phyloP scores from a whole-genome alignment of 2,888 invertebrate species.

The Cinara cedri region DNA sequence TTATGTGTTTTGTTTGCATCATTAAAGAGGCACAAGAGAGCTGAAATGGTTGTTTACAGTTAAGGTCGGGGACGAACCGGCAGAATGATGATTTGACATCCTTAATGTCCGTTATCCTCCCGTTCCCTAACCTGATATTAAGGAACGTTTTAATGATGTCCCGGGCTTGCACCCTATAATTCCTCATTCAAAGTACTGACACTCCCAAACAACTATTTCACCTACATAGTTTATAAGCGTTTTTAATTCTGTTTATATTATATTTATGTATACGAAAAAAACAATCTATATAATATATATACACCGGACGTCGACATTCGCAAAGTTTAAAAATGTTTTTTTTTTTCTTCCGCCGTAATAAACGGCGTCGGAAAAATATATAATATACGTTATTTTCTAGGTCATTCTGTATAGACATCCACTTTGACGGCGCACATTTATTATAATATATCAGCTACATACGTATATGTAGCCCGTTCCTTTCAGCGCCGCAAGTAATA shows the following conservation, averaged over 20 bases:
- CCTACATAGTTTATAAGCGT: slow-evolving; percentile 47
- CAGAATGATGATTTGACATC: slow-evolving; percentile 55
- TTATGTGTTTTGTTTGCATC: slow-evolving; percentile 53
- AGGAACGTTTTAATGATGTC: slow-evolving; percentile 54
- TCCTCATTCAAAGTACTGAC: slow-evolving; percentile 36
- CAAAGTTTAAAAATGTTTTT: slow-evolving; percentile 3
- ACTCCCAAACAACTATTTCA: slow-evolving; percentile 41
- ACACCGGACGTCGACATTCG: background rate
- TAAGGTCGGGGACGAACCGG: slow-evolving; percentile 54
- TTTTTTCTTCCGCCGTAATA: background rate
- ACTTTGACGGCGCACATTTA: too few species aligned
- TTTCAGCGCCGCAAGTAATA: too few species aligned
- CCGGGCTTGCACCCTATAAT: slow-evolving; percentile 45
- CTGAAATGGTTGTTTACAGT: slow-evolving; percentile 57
- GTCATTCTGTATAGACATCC: too few species aligned
- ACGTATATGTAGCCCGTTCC: too few species aligned
- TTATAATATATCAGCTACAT: too few species aligned
- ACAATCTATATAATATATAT: slow-evolving; percentile 11
- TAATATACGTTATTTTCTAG: too few species aligned
- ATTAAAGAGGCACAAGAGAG: slow-evolving; percentile 56
- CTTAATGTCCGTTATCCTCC: slow-evolving; percentile 56
- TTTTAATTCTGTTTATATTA: slow-evolving; percentile 37
- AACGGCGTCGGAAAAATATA: background rate
- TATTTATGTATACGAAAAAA: background rate
- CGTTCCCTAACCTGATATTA: slow-evolving; percentile 51